Evolutionary conservation across 2,113 vertebrate genomes (phyloP).

Genomic region (Fregetta grallaria): DNA sequence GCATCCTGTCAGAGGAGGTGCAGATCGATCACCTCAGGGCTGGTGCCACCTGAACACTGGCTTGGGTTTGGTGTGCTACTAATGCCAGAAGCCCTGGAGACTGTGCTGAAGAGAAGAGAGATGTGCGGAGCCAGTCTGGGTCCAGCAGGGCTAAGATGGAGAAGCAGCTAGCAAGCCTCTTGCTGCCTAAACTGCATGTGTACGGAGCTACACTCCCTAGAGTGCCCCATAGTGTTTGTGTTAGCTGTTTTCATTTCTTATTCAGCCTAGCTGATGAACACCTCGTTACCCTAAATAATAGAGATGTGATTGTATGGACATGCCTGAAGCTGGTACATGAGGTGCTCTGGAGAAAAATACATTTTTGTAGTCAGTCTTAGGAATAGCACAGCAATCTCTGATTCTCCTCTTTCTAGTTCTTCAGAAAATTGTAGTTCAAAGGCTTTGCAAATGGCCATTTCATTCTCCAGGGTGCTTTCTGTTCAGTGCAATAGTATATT

Average conservation of each 20-base stretch:
- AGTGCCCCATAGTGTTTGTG: background rate
- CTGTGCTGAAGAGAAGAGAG: background rate
- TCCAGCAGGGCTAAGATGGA: background rate
- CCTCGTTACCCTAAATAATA: background rate
- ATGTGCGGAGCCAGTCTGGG: background rate
- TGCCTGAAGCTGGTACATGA: background rate
- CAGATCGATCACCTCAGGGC: background rate
- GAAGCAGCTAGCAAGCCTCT: background rate
- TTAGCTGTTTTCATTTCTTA: background rate
- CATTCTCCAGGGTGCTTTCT: background rate
- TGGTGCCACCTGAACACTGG: background rate
- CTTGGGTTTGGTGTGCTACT: background rate
- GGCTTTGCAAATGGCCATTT: background rate
- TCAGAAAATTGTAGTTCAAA: background rate
- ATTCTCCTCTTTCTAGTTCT: background rate
- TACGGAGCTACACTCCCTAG: rapidly evolving
- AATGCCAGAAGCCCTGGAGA: background rate
- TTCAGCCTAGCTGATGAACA: background rate
- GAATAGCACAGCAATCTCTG: background rate
- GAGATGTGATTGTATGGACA: background rate
- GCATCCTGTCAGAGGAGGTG: background rate
- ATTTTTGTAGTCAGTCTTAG: background rate
- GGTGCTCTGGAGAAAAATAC: background rate
- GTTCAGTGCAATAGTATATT: background rate
- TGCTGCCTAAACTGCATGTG: rapidly evolving